These are phyloP conservation scores for Bucco capensis DNA, from an alignment of 2,113 vertebrate genomes.

Conservation along the genomic window DNA sequence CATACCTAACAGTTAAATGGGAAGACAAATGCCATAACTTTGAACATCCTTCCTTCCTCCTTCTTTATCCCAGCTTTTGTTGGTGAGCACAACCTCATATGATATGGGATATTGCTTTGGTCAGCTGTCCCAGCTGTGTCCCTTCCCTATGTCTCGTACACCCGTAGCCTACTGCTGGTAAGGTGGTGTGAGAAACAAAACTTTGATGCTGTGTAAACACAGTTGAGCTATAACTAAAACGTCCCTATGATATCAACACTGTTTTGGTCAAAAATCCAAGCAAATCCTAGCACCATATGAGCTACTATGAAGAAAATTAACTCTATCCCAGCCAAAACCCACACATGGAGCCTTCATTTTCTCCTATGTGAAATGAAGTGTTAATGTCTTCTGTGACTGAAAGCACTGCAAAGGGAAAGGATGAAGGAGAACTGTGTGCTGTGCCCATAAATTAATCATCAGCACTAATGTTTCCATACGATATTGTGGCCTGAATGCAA, in stretches of 20 bases:
- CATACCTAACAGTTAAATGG: not conserved
- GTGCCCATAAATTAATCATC: not conserved
- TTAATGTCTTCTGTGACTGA: not conserved
- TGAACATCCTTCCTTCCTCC: fast-evolving
- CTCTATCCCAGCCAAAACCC: not conserved
- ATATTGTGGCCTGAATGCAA: not conserved
- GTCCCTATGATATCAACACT: not conserved
- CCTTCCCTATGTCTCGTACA: not conserved
- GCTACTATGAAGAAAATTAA: not conserved
- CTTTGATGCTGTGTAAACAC: not conserved
- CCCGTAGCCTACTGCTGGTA: not conserved
- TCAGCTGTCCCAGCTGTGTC: not conserved
- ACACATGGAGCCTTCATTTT: not conserved
- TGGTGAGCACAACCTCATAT: not conserved
- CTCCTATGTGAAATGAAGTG: not conserved
- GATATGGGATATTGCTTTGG: not conserved
- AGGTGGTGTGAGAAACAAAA: not conserved
- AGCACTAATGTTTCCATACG: not conserved
- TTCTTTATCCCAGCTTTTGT: not conserved
- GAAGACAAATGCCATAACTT: fast-evolving
- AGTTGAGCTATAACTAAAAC: not conserved
- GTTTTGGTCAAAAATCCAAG: not conserved
- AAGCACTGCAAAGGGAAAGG: not conserved
- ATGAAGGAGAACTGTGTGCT: not conserved
- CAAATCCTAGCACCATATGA: not conserved